Evolutionary conservation across 2,113 vertebrate species (phyloP).

Genomic region (Trematocara marginatum): DNA sequence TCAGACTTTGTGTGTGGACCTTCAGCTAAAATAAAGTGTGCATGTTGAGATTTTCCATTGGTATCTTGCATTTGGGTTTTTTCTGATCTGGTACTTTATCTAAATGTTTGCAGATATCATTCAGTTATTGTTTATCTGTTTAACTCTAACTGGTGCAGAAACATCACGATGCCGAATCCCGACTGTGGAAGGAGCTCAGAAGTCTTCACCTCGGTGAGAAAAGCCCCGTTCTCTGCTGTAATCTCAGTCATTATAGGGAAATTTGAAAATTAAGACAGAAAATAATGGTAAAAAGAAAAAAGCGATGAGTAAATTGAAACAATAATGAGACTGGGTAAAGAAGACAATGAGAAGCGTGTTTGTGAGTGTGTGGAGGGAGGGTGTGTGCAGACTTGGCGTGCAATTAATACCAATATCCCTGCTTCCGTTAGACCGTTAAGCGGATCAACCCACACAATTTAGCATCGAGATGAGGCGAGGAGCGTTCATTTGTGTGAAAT

Average conservation of each 20-base stretch:
- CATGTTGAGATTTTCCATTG: background rate
- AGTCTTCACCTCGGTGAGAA: background rate
- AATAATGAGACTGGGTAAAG: background rate
- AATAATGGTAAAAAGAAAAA: background rate
- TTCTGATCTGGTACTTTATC: background rate
- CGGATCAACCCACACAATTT: conserved; percentile 52
- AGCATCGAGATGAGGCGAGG: conserved; percentile 17
- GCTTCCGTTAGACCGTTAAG: conserved; percentile 35
- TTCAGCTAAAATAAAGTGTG: background rate
- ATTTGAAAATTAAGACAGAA: background rate
- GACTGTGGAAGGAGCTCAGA: background rate
- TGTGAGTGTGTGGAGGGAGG: background rate
- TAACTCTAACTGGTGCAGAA: background rate
- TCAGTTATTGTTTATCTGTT: background rate
- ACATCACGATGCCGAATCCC: background rate
- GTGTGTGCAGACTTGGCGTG: background rate
- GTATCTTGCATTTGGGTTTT: background rate
- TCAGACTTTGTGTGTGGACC: background rate
- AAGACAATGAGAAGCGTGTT: background rate
- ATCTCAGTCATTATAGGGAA: background rate
- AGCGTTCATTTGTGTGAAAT: conserved; percentile 29
- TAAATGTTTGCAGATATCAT: background rate
- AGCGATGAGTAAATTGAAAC: background rate
- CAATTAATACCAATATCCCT: conserved; percentile 45
- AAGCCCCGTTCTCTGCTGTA: background rate